Base-by-base conservation (phyloP, 2,888 invertebrate genomes). In the Noctua comes region DNA sequence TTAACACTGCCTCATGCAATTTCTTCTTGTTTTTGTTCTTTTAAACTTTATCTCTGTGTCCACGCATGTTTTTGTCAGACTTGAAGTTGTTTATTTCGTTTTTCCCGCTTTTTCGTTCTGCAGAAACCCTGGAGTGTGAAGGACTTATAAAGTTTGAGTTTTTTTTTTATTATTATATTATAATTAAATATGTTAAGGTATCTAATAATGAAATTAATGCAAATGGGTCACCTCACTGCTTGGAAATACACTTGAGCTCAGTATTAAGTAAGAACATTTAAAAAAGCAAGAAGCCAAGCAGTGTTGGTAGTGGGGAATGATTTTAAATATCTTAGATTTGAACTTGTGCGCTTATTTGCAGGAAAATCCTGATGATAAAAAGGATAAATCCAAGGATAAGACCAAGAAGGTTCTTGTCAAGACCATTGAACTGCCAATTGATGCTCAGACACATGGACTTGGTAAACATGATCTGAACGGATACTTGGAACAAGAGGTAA, bases 391-490 rank as follows among this genome's bases (percentile, higher is more conserved):
- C 40, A 98, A 98, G 93, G 96, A 96, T 36, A 96, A 96, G 82
- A 83, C 93, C 68, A 98, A 98, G 94, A 99, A 99, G 94, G 97
- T 98, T 81, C 94, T 98, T 10, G 97, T 98, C 40, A 99, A 99
- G 95, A 97, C 98, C 46, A 97, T 99, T 79, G 99, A 99, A 88
- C 96, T 99, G 83, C 98, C 99, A 0, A 98, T 99, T 82, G 98
- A 98, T 77, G 96, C 97, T n/a, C 95, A 97, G 73, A 98, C 98
- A 21, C 97, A 98, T 91, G 98, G 98, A 76, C 98, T 98, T 91
- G 96, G 98, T 3, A 97, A 97, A 87, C 97, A 97, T 36, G 98
- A 99, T 62, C 94, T 99, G 68, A 98, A 98, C 91, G 95, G 96
- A 68, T 98, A 98, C 77, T 96, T 98, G 85, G 99, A 99, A 93